Percentiles rank a stretch among this genome's conserved stretches.
Conservation (phyloP, 92 coral and sea anemone species). For the Hydrozoanthus gracilis region DNA sequence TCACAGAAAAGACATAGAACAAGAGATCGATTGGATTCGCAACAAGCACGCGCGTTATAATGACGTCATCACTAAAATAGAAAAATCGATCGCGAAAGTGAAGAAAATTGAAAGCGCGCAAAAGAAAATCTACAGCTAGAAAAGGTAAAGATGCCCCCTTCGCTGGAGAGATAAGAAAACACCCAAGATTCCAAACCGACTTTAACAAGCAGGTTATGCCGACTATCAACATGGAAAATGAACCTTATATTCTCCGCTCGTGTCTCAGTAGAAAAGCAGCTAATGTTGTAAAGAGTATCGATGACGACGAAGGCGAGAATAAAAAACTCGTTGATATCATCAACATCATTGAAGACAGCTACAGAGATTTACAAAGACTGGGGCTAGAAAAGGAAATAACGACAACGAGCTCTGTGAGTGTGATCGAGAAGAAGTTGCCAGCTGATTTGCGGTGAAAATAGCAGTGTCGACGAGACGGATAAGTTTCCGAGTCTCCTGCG, state of each 20-base stretch:
- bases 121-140: too few relatives aligned
- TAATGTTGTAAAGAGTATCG: constrained; percentile 9
- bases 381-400: constrained; percentile 28
- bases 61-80: too few relatives aligned
- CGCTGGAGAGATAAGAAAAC: too few relatives aligned
- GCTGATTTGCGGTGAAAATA: not conserved
- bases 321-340: not conserved
- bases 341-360: not conserved
- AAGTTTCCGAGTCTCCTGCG: constrained; percentile 25
- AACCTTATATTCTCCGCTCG: not conserved
- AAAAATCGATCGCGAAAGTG: too few relatives aligned
- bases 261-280: not conserved
- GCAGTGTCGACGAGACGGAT: not conserved
- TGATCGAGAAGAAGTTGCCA: constrained; percentile 23
- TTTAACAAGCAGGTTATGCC: too few relatives aligned
- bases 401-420: constrained; percentile 10
- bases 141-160: too few relatives aligned
- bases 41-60: too few relatives aligned
- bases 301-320: constrained; percentile 21
- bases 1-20: too few relatives aligned
- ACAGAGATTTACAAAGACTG: constrained; percentile 13
- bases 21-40: too few relatives aligned
- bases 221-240: constrained; percentile 6
- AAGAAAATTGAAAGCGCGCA: too few relatives aligned
- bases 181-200: too few relatives aligned